A percentile compares a stretch with the other conserved stretches of the same genome.
Conservation (phyloP, 2,888 invertebrate genomes). For the Xestia ashworthii region DNA sequence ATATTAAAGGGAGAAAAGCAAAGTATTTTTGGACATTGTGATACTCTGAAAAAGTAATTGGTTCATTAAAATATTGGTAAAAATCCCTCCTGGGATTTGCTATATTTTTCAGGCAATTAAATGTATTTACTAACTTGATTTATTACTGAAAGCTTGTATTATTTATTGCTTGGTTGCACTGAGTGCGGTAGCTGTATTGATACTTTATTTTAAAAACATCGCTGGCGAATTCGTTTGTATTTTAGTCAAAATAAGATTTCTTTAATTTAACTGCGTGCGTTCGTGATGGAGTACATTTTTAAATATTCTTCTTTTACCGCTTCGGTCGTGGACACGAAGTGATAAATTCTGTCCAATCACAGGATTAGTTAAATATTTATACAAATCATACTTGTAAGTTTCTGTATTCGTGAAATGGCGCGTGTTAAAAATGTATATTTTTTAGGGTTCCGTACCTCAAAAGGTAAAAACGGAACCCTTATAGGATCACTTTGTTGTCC, state of each 20-base stretch:
- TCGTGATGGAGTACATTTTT: background rate
- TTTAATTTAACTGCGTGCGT: background rate
- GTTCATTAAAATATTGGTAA: slow-evolving; percentile 57
- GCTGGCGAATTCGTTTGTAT: background rate
- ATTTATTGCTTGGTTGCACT: background rate
- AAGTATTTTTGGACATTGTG: slow-evolving; percentile 21
- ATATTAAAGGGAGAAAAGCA: slow-evolving; percentile 22
- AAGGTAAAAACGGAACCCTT: too few species aligned
- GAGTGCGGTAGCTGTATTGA: background rate
- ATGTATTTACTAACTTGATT: slow-evolving; percentile 26
- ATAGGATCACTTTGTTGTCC: too few species aligned
- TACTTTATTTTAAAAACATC: background rate
- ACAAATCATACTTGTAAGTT: background rate
- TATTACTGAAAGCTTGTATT: background rate
- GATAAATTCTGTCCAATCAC: background rate
- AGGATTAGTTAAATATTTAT: background rate
- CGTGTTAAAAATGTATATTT: background rate
- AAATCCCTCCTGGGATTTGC: slow-evolving; percentile 41
- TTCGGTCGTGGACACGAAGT: background rate
- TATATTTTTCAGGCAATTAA: slow-evolving; percentile 43
- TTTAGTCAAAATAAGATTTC: background rate
- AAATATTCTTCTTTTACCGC: background rate
- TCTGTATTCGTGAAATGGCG: background rate
- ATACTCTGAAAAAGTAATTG: slow-evolving; percentile 46
- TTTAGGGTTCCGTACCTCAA: too few species aligned